These are phyloP conservation scores for Caradrina clavipalpis DNA, from an alignment of 2,888 invertebrate species.

Conservation along the genomic window DNA sequence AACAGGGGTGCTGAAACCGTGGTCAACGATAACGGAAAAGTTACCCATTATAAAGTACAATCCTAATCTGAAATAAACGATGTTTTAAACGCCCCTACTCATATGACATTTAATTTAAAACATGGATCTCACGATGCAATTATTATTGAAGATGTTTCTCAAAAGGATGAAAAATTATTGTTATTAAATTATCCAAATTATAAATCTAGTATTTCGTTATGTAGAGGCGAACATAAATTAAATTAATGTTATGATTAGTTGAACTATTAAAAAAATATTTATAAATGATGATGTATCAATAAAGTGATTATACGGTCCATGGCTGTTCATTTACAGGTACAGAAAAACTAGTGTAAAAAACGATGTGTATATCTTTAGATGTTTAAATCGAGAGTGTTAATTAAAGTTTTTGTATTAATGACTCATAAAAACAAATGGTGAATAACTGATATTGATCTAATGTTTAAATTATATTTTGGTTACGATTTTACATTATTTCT, in stretches of 20 bases:
- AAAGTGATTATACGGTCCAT: slow-evolving; percentile 49
- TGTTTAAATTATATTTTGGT: slow-evolving; percentile 23
- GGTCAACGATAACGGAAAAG: slow-evolving; percentile 94
- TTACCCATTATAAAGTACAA: slow-evolving; percentile 91
- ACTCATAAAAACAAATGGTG: slow-evolving; percentile 10
- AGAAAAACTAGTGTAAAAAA: slow-evolving; percentile 45
- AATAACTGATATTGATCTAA: slow-evolving; percentile 13
- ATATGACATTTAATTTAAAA: slow-evolving; percentile 38
- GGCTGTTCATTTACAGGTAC: slow-evolving; percentile 41
- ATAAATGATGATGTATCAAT: slow-evolving; percentile 51
- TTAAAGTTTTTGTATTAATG: slow-evolving; percentile 12
- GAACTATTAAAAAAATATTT: slow-evolving; percentile 34
- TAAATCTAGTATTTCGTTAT: slow-evolving; percentile 34
- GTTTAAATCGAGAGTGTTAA: slow-evolving; percentile 13
- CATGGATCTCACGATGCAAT: slow-evolving; percentile 54
- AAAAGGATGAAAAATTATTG: slow-evolving; percentile 6
- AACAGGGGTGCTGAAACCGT: slow-evolving; percentile 92
- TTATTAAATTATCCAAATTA: slow-evolving; percentile 23
- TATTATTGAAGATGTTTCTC: background rate
- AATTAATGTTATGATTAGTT: slow-evolving; percentile 30
- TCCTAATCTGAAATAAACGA: slow-evolving; percentile 66
- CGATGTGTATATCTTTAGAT: background rate
- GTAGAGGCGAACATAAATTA: slow-evolving; percentile 40
- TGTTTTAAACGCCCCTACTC: slow-evolving; percentile 35
- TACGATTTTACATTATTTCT: slow-evolving; percentile 15